These are phyloP conservation scores for Chloroclystis v-ata DNA, from an alignment of 2,888 invertebrate genomes.

Conservation along the genomic window DNA sequence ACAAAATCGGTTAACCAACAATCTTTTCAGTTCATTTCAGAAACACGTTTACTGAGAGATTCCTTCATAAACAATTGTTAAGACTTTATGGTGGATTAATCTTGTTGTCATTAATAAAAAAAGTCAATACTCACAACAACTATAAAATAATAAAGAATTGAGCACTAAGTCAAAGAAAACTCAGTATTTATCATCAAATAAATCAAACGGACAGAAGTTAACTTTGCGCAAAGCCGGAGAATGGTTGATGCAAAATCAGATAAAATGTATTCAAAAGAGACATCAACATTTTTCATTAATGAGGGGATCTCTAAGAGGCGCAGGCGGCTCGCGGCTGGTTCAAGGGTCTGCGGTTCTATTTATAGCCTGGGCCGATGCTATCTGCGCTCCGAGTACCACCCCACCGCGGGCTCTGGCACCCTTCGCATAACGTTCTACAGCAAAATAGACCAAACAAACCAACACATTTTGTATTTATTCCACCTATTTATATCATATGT, in stretches of 20 bases:
- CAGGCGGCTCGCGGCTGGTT: conserved; percentile 57
- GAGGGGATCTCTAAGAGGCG: conserved; percentile 52
- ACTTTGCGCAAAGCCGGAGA: conserved; percentile 1
- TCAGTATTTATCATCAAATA: not conserved
- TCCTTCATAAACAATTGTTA: too few species aligned
- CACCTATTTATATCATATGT: conserved; percentile 71
- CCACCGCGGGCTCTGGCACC: conserved; percentile 68
- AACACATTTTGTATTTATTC: conserved; percentile 64
- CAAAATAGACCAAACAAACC: conserved; percentile 71
- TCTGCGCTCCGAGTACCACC: conserved; percentile 50
- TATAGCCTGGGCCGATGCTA: conserved; percentile 70
- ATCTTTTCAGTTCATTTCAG: too few species aligned
- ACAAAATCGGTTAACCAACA: too few species aligned
- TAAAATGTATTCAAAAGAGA: conserved; percentile 11
- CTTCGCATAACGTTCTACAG: conserved; percentile 65
- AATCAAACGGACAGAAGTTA: not conserved
- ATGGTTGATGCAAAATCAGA: not conserved
- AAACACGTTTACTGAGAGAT: too few species aligned
- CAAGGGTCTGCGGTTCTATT: conserved; percentile 74
- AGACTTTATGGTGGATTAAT: too few species aligned
- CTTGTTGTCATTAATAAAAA: too few species aligned
- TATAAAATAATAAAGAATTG: too few species aligned
- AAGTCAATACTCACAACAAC: too few species aligned
- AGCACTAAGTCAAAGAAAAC: not conserved
- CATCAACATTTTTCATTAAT: conserved; percentile 16